Conservation (phyloP, 2,797 vertebrate species). For the Coilia nasus region DNA sequence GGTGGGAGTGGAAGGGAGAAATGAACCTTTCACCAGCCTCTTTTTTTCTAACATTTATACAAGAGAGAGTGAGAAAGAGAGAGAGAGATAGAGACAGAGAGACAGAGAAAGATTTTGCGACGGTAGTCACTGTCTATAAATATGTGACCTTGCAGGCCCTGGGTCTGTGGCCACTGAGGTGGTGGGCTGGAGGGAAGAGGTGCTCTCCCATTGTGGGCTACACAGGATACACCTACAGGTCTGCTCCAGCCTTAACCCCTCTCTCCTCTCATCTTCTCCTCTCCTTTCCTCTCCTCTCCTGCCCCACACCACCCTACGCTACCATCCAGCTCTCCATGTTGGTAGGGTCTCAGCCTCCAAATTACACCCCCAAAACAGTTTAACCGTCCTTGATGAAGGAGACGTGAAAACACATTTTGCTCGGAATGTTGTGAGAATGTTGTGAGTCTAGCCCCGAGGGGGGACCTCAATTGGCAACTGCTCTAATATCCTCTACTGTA, state of each 20-base stretch:
- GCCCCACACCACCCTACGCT: too few relatives aligned
- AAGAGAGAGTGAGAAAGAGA: background rate
- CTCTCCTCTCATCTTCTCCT: background rate
- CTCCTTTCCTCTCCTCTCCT: background rate
- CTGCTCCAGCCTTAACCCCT: conserved; percentile 13
- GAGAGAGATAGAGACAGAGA: background rate
- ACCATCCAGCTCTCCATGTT: background rate
- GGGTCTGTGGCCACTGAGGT: conserved; percentile 47
- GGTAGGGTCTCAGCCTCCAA: conserved; percentile 35
- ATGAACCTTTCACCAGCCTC: conserved; percentile 56
- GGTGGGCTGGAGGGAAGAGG: conserved; percentile 26
- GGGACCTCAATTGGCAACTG: conserved; percentile 36
- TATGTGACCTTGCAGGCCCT: conserved; percentile 52
- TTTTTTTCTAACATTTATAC: conserved; percentile 37
- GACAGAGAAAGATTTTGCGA: background rate
- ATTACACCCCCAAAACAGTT: conserved; percentile 36
- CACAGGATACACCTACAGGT: conserved; percentile 24
- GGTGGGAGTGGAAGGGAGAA: conserved; percentile 52
- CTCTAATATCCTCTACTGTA: conserved; percentile 30
- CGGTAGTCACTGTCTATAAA: conserved; percentile 34
- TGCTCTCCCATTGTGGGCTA: conserved; percentile 54
- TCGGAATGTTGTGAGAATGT: background rate
- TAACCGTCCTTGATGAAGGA: conserved; percentile 32
- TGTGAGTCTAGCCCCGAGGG: conserved; percentile 23
- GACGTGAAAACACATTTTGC: conserved; percentile 31